Conservation (phyloP, 2,113 vertebrate species). For the Actenoides hombroni region DNA sequence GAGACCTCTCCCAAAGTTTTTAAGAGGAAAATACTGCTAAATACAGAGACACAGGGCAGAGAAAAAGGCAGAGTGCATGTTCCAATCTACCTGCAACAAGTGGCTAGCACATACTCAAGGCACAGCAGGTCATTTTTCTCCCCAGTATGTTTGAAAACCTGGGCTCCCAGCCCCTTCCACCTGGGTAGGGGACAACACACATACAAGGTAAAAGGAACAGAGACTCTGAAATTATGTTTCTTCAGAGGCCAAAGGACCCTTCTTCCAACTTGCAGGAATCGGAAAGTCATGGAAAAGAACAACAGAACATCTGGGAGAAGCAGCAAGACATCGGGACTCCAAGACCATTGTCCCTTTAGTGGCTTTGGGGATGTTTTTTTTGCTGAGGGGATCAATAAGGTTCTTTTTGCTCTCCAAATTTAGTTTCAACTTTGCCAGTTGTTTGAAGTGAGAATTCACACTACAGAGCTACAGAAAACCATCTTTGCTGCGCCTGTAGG, state of each 20-base stretch:
- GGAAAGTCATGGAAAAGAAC: background rate
- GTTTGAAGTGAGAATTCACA: background rate
- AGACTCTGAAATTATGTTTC: background rate
- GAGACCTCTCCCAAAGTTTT: background rate
- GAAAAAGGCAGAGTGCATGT: fast-evolving
- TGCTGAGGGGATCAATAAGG: background rate
- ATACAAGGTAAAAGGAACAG: background rate
- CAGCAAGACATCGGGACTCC: background rate
- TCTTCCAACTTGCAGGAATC: background rate
- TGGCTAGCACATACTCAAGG: too few relatives aligned
- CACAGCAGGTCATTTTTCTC: too few relatives aligned
- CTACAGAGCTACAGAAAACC: background rate
- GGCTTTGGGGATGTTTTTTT: background rate
- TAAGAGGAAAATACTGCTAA: background rate
- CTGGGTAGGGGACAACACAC: background rate
- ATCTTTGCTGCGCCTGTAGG: fast-evolving
- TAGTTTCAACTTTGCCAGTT: background rate
- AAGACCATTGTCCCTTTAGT: background rate
- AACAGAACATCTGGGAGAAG: background rate
- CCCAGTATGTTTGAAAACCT: background rate
- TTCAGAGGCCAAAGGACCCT: background rate
- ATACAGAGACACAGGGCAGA: background rate
- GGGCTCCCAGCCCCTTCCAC: background rate
- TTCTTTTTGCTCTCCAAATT: fast-evolving
- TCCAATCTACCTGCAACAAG: background rate